Conservation (phyloP, 2,888 invertebrate genomes). For the Cerceris rybyensis region DNA sequence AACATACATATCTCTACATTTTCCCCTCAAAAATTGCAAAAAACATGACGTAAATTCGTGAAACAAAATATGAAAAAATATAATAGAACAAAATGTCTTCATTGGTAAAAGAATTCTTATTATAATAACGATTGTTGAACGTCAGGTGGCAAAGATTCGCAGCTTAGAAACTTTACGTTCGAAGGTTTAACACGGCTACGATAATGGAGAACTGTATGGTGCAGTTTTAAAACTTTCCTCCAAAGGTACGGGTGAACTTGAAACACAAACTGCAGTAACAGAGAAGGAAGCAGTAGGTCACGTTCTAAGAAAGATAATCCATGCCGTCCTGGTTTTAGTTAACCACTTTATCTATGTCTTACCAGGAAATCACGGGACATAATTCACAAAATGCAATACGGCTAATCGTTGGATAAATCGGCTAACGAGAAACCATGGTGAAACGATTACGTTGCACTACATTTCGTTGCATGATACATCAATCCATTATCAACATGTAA, state of each 20-base stretch:
- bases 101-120: too few species aligned
- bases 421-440: neutral
- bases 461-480: neutral
- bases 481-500: neutral
- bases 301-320: slow-evolving; percentile 69
- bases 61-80: too few species aligned
- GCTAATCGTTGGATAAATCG: slow-evolving; percentile 20
- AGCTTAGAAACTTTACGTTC: neutral
- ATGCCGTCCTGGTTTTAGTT: slow-evolving; percentile 58
- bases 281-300: slow-evolving; percentile 32
- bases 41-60: too few species aligned
- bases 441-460: neutral
- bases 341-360: slow-evolving; percentile 28
- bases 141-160: neutral
- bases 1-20: too few species aligned
- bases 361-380: slow-evolving; percentile 27
- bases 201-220: slow-evolving; percentile 2
- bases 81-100: too few species aligned
- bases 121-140: neutral
- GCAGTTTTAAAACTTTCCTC: slow-evolving; percentile 35
- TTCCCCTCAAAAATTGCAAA: too few species aligned
- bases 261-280: slow-evolving; percentile 32
- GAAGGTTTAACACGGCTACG: neutral
- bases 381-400: slow-evolving; percentile 15
- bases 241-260: slow-evolving; percentile 46